Evolutionary conservation across 2,797 vertebrate genomes (phyloP).

Genomic region (Enteromius paludinosus): DNA sequence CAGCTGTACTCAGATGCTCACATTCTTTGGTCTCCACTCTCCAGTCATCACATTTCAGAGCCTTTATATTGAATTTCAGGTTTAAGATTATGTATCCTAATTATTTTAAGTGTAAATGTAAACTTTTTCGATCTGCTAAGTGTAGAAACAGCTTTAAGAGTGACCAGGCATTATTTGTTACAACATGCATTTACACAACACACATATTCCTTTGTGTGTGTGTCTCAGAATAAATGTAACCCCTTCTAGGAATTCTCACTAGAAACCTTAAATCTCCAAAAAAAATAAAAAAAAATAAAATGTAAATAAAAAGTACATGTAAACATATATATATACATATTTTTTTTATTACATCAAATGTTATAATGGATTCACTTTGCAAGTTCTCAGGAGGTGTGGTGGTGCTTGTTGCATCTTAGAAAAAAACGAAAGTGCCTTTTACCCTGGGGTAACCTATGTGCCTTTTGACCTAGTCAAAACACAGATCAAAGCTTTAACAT

Average conservation of each 20-base stretch:
- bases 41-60: neutral
- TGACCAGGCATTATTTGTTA: neutral
- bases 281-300: no score
- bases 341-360: neutral
- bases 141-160: neutral
- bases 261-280: neutral
- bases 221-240: neutral
- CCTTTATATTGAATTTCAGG: neutral
- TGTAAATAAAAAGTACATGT: neutral
- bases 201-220: neutral
- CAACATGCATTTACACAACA: neutral
- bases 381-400: neutral
- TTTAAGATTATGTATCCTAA: neutral
- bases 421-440: neutral
- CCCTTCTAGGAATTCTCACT: neutral
- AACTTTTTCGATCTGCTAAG: neutral
- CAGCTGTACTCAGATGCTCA: neutral
- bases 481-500: slow-evolving; percentile 2
- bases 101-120: neutral
- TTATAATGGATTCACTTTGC: neutral
- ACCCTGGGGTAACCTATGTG: neutral
- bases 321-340: neutral
- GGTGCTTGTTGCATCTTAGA: neutral
- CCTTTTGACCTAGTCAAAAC: slow-evolving; percentile 7
- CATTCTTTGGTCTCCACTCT: slow-evolving; percentile 2